Evolutionary conservation across 2,113 vertebrate species (phyloP), one percentile per base, ranked within the genome.

Genomic region (Thermophis baileyi): DNA sequence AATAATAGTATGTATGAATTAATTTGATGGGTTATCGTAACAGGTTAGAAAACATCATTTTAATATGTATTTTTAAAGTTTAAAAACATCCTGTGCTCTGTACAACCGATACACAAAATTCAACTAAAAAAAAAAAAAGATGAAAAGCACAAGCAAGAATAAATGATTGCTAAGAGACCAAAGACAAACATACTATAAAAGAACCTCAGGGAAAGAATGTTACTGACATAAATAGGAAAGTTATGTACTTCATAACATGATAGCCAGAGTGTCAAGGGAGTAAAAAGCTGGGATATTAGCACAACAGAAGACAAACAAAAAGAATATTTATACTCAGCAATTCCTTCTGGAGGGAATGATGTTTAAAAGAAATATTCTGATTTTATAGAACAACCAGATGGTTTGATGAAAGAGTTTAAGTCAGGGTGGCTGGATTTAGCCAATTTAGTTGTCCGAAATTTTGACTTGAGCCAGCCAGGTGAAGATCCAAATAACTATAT

Each of bases 321-420:
- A 86, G 55, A 92, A 92, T 88, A 87, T n/a, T 92, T 63, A 51
- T 40, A 49, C 30, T 92, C 55, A 92, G 91, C 86, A 88, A 27
- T 92, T 88, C 86, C 47, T 92, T 1, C 55, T 69, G 47, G 55
- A 87, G 25, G 20, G 47, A 88, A 69, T 40, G 40, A 49, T 81
- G 7, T 88, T 47, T 50, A 27, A 63, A 27, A 63, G 9, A 35
- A 63, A 69, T 35, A 47, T 1, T 40, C 22, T 74, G 25, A 2
- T 87, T 85, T 44, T 25, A 14, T 18, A 63, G 4, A 60, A 92
- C 3, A 88, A 46, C 20, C 47, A 91, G 40, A 20, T 8, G 4
- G 44, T 49, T 87, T 20, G 44, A 53, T 50, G 88, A 63, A 50
- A 74, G 24, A 46, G 57, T 88, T 81, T 63, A 60, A 91, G 30